These are phyloP conservation scores for Salminus brasiliensis DNA, from an alignment of 2,113 vertebrate genomes.

Conservation along the genomic window DNA sequence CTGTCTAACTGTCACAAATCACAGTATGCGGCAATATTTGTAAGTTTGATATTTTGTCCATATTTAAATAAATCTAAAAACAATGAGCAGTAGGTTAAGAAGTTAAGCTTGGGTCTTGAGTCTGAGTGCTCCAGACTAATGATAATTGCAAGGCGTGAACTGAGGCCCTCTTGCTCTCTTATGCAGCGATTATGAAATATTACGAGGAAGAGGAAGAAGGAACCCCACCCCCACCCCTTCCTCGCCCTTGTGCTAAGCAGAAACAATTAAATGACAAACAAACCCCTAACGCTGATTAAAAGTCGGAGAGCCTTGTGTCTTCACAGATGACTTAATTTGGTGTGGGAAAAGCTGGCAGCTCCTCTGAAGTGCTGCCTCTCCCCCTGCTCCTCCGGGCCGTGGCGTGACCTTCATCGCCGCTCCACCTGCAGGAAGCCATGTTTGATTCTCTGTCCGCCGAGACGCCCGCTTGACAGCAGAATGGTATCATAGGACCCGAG, in stretches of 20 bases:
- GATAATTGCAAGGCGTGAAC: constrained; percentile 1
- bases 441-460: constrained; percentile 83
- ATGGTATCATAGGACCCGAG: constrained; percentile 81
- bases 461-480: constrained; percentile 80
- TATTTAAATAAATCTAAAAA: too few relatives aligned
- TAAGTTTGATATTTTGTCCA: too few relatives aligned
- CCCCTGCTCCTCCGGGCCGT: constrained; percentile 71
- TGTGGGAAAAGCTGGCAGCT: constrained; percentile 71
- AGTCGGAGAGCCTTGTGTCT: constrained; percentile 60
- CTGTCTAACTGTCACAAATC: neutral
- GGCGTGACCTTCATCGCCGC: constrained; percentile 79
- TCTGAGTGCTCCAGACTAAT: neutral
- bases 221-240: too few relatives aligned
- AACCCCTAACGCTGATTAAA: constrained; percentile 38
- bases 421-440: constrained; percentile 90
- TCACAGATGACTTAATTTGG: constrained; percentile 86
- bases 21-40: neutral
- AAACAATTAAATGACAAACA: constrained; percentile 46
- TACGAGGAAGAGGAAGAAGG: neutral
- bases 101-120: neutral
- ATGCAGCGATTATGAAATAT: constrained; percentile 5
- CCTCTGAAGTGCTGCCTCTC: constrained; percentile 64
- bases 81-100: neutral
- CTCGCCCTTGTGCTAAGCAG: constrained; percentile 13
- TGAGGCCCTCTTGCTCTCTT: neutral